phyloP scores from a whole-genome alignment of 2,113 vertebrate genomes.

The Rutilus rutilus region DNA sequence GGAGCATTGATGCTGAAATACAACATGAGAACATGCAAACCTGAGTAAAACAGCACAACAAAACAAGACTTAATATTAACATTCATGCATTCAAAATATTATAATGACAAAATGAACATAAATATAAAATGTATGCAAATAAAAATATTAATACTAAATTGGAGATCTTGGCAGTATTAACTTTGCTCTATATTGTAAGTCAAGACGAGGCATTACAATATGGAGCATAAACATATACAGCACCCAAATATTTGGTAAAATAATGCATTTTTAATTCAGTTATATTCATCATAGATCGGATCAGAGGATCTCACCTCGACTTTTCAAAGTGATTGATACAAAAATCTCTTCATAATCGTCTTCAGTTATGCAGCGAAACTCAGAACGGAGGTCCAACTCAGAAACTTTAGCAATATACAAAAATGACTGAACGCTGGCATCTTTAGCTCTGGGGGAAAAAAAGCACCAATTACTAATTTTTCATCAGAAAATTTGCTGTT shows the following conservation, averaged over 20 bases:
- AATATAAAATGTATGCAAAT: too few species aligned
- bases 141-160: not conserved
- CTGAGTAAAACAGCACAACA: not conserved
- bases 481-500: not conserved
- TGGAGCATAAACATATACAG: not conserved
- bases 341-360: accelerated
- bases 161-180: not conserved
- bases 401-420: conserved; percentile 67
- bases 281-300: not conserved
- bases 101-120: too few species aligned
- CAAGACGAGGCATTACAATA: not conserved
- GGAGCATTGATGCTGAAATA: conserved; percentile 56
- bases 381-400: conserved; percentile 53
- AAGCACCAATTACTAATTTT: too few species aligned
- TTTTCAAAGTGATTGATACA: conserved; percentile 56
- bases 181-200: not conserved
- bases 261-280: not conserved
- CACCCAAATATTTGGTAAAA: not conserved
- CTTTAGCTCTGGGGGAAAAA: not conserved
- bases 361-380: conserved; percentile 41
- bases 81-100: too few species aligned
- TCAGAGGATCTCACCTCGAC: conserved; percentile 57
- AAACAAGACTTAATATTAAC: not conserved
- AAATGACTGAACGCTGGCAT: conserved; percentile 29
- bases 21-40: not conserved